These are phyloP conservation scores for Sylvilagus bachmani DNA, from an alignment of 2,113 vertebrate species.

Conservation along the genomic window DNA sequence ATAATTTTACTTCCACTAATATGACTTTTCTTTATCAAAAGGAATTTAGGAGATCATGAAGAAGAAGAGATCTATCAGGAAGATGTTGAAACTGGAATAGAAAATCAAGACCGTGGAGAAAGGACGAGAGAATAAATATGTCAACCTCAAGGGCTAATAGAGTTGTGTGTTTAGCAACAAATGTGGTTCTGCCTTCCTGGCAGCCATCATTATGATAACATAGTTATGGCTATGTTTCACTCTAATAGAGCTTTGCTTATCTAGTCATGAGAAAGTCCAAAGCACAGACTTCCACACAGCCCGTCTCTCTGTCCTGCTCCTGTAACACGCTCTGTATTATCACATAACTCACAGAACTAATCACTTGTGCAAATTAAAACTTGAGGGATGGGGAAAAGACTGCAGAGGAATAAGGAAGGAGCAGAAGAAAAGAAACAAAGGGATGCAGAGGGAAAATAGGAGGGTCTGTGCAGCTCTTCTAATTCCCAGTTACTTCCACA, in stretches of 20 bases:
- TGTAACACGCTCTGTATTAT: not conserved
- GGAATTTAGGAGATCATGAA: constrained; percentile 20
- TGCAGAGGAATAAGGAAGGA: not conserved
- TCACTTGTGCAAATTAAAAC: constrained; percentile 20
- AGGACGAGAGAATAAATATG: constrained; percentile 31
- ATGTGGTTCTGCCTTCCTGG: not conserved
- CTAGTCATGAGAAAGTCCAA: not conserved
- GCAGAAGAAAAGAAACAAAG: not conserved
- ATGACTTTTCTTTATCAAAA: constrained; percentile 51
- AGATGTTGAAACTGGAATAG: constrained; percentile 19
- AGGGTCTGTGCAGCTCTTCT: not conserved
- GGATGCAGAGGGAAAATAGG: not conserved
- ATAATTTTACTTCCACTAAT: constrained; percentile 23
- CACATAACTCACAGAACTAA: constrained; percentile 20
- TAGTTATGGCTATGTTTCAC: not conserved
- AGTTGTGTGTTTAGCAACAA: not conserved
- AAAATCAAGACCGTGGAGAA: constrained; percentile 31
- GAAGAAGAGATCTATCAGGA: constrained; percentile 17
- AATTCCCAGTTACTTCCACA: constrained; percentile 15
- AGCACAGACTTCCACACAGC: not conserved
- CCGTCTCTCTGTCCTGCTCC: not conserved
- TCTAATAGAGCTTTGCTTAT: not conserved
- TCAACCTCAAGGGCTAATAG: not conserved
- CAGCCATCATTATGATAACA: not conserved
- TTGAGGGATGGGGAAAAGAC: not conserved